Evolutionary conservation across 2,888 invertebrate genomes (phyloP).

Genomic region (Limnephilus lunatus): DNA sequence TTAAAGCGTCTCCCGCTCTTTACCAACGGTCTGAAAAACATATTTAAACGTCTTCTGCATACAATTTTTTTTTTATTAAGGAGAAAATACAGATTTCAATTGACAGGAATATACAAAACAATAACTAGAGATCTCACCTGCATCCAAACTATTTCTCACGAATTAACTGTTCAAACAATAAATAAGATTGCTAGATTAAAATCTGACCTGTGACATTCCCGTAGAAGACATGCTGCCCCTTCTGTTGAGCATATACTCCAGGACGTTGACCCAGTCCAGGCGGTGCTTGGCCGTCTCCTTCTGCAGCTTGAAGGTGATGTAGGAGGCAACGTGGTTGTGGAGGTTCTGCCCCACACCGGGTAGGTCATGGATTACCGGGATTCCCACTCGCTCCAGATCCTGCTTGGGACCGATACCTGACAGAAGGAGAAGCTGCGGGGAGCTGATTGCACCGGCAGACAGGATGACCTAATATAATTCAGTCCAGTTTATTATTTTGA

Average conservation of each 20-base stretch:
- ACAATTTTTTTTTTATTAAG: too few relatives aligned
- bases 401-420: constrained; percentile 83
- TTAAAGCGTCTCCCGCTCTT: too few relatives aligned
- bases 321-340: constrained; percentile 83
- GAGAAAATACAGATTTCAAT: too few relatives aligned
- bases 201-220: constrained; percentile 80
- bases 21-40: too few relatives aligned
- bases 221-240: constrained; percentile 81
- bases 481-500: too few relatives aligned
- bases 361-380: constrained; percentile 79
- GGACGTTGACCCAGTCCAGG: constrained; percentile 80
- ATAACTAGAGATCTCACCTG: too few relatives aligned
- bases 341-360: constrained; percentile 84
- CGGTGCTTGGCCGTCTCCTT: constrained; percentile 76
- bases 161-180: neutral
- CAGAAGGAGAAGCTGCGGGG: constrained; percentile 81
- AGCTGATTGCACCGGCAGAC: constrained; percentile 81
- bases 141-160: too few relatives aligned
- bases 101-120: too few relatives aligned
- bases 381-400: constrained; percentile 78
- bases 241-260: constrained; percentile 80
- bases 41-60: too few relatives aligned
- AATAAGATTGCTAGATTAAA: neutral
- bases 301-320: constrained; percentile 76
- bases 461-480: constrained; percentile 74